These are phyloP conservation scores for Uria lomvia DNA, from an alignment of 2,113 vertebrate genomes.

Conservation along the genomic window DNA sequence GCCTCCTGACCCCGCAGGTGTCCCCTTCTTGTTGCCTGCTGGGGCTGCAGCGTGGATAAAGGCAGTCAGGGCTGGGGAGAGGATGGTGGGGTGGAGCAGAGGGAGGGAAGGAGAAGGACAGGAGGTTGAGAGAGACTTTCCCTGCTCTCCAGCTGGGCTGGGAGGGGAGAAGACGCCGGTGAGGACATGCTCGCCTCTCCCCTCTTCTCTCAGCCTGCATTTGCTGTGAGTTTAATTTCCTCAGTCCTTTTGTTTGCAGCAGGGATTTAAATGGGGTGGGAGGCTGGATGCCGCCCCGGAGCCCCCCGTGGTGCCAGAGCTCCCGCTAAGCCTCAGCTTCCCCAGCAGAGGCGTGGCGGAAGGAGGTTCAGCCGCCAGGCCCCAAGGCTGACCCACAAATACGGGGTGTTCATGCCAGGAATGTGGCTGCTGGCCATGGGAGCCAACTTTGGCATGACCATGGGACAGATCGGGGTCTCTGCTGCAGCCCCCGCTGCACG, in stretches of 20 bases:
- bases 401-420: not conserved
- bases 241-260: not conserved
- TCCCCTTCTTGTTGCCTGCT: not conserved
- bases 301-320: not conserved
- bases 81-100: not conserved
- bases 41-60: not conserved
- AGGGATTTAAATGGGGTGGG: not conserved
- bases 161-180: not conserved
- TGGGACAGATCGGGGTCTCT: not conserved
- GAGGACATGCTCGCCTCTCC: not conserved
- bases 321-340: not conserved
- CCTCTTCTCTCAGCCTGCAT: not conserved
- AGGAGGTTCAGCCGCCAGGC: fast-evolving
- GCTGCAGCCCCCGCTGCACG: not conserved
- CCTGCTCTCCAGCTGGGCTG: fast-evolving
- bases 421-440: not conserved
- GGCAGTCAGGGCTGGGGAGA: not conserved
- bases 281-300: not conserved
- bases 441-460: not conserved
- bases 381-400: not conserved
- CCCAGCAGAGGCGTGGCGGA: too few species aligned
- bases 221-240: not conserved
- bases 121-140: not conserved
- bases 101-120: not conserved
- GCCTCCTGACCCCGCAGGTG: not conserved